A percentile compares a stretch with the other conserved stretches of the same genome.
Evolutionary conservation across 2,888 invertebrate genomes (phyloP).

Genomic region (Coenonympha glycerion): DNA sequence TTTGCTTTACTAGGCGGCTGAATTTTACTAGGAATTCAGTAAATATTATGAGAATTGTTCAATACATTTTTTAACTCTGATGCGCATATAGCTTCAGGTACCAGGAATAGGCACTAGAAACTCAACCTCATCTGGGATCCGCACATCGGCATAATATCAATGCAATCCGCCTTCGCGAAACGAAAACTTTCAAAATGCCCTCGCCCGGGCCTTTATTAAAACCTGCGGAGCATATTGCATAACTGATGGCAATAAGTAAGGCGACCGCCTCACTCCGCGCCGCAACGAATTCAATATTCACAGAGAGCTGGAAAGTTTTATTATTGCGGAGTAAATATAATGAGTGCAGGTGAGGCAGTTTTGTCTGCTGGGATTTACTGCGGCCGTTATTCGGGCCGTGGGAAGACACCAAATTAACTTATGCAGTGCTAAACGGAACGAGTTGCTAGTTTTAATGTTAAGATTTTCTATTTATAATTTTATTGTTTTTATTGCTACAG

Average conservation of each 20-base stretch:
- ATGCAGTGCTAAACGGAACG: constrained; percentile 47
- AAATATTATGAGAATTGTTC: no score
- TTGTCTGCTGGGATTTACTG: constrained; percentile 66
- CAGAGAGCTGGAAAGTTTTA: constrained; percentile 70
- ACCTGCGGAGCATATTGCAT: constrained; percentile 66
- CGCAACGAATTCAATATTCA: constrained; percentile 72
- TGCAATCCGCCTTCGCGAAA: constrained; percentile 64
- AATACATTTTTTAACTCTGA: no score
- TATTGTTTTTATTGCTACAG: constrained; percentile 24
- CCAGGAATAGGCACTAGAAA: background rate
- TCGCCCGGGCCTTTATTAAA: constrained; percentile 69
- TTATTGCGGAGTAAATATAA: constrained; percentile 75
- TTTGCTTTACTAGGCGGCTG: no score
- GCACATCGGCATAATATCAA: constrained; percentile 59
- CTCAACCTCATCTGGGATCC: constrained; percentile 48
- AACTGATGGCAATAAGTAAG: constrained; percentile 72
- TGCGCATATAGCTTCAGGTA: no score
- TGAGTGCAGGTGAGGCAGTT: constrained; percentile 72
- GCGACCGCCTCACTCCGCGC: constrained; percentile 57
- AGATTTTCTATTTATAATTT: constrained; percentile 16
- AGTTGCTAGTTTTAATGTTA: constrained; percentile 47
- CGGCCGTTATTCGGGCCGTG: constrained; percentile 48
- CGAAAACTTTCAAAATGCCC: constrained; percentile 70
- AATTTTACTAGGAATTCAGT: no score
- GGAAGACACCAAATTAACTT: constrained; percentile 60